Evolutionary conservation across 2,797 vertebrate species (phyloP), one percentile per base, ranked within the genome.

Genomic region (Valencia hispanica): DNA sequence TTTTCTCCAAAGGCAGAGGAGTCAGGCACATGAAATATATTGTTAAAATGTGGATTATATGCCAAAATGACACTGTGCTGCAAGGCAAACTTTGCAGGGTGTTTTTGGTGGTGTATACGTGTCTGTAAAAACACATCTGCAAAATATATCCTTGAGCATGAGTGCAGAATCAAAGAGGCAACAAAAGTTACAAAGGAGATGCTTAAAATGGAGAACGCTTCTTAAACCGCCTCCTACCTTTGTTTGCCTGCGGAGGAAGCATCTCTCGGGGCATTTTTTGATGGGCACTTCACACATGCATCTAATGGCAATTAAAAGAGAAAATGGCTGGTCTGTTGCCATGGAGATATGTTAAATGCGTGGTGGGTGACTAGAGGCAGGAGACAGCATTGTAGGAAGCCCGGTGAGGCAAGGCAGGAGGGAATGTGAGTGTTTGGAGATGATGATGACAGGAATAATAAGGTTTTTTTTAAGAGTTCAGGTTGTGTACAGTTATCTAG

Each of bases 281-380:
- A 93, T 89, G 91, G 93, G 93, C 85, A 79, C 89, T 92, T 94
- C 89, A 87, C 88, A 92, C 89, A 86, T 81, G 79, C 89, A 88
- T 93, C 91, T 93, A 89, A 92, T 90, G 80, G 86, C 91, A 95
- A 94, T 95, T 95, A 95, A 93, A 92, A 91, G 34, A 88, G 78
- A 89, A 90, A 94, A 93, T 87, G 88, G 83, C 87, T 93, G 91
- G 85, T 88, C 79, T 27, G 93, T 95, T 93, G 82, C 92, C 87
- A 95, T 94, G 89, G 93, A 68, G 2, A 79, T 89, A 94, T 87
- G 85, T 90, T 91, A 87, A 90, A 91, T 78, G 75, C 78, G 84
- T 72, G 50, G 72, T 80, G 88, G 85, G 75, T 81, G 69, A 87
- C 77, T 72, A 76, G 76, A 80, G 83, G 81, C 77, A n/a, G 80